These are phyloP conservation scores for Acanthopleura granulata DNA, from an alignment of 2,888 invertebrate genomes.

Conservation along the genomic window DNA sequence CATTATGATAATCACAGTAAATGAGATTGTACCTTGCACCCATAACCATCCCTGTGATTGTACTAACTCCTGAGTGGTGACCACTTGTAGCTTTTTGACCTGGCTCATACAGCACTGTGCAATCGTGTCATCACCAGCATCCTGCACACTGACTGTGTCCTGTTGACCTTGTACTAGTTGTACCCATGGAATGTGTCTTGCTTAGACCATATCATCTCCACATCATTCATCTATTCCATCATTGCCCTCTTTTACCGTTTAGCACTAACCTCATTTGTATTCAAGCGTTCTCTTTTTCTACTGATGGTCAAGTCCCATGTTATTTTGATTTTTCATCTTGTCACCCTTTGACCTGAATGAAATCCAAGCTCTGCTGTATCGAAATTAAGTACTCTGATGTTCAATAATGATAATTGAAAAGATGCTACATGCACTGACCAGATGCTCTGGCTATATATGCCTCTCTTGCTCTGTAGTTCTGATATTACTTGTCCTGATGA, in stretches of 20 bases:
- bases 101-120: too few relatives aligned
- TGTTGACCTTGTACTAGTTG: too few relatives aligned
- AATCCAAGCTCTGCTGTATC: not conserved
- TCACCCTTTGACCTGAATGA: not conserved
- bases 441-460: not conserved
- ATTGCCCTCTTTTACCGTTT: not conserved
- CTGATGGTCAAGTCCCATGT: too few relatives aligned
- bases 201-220: not conserved
- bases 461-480: too few relatives aligned
- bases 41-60: too few relatives aligned
- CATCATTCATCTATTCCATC: not conserved
- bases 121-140: too few relatives aligned
- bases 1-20: too few relatives aligned
- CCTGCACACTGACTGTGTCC: too few relatives aligned
- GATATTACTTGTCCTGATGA: too few relatives aligned
- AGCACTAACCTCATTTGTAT: not conserved
- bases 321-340: not conserved
- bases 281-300: not conserved
- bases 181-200: not conserved
- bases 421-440: not conserved
- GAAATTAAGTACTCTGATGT: not conserved
- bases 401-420: not conserved
- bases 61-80: too few relatives aligned
- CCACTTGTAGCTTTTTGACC: too few relatives aligned
- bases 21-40: too few relatives aligned